Evolutionary conservation across 1,140 invertebrate genomes (phyloP).

Genomic region (Theocolax elegans): DNA sequence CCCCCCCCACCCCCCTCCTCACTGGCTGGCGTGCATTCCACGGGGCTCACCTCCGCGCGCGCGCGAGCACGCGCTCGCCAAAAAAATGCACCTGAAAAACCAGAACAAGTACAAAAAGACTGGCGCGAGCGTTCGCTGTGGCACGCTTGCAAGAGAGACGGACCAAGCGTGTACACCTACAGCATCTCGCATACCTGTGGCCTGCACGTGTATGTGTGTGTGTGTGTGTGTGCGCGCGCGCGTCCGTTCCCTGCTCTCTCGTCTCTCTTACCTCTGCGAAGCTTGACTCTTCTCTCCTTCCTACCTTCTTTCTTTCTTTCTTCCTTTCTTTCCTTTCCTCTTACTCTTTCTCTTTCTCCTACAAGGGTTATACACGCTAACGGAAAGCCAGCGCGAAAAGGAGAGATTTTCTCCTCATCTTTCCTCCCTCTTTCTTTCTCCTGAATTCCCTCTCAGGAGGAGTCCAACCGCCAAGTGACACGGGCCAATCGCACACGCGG

Average conservation of each 20-base stretch:
- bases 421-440: too few species aligned
- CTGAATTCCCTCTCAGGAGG: background rate
- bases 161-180: background rate
- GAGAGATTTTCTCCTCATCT: background rate
- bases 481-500: background rate
- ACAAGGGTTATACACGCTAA: background rate
- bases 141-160: slow-evolving; percentile 3
- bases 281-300: too few species aligned
- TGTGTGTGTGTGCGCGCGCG: background rate
- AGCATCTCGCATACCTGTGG: too few species aligned
- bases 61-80: slow-evolving; percentile 50
- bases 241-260: background rate
- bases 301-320: background rate
- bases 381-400: slow-evolving; percentile 19
- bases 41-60: slow-evolving; percentile 45
- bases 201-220: too few species aligned
- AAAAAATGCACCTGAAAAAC: slow-evolving; percentile 57
- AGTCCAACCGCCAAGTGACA: background rate
- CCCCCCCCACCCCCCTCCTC: slow-evolving; percentile 46
- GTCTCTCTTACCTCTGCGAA: too few species aligned
- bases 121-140: background rate
- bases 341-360: slow-evolving; percentile 10
- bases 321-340: slow-evolving; percentile 1
- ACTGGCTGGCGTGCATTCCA: slow-evolving; percentile 49
- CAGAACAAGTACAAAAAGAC: slow-evolving; percentile 55